These are phyloP conservation scores for Meghimatium bilineatum DNA, from an alignment of 2,888 invertebrate genomes.

Conservation along the genomic window DNA sequence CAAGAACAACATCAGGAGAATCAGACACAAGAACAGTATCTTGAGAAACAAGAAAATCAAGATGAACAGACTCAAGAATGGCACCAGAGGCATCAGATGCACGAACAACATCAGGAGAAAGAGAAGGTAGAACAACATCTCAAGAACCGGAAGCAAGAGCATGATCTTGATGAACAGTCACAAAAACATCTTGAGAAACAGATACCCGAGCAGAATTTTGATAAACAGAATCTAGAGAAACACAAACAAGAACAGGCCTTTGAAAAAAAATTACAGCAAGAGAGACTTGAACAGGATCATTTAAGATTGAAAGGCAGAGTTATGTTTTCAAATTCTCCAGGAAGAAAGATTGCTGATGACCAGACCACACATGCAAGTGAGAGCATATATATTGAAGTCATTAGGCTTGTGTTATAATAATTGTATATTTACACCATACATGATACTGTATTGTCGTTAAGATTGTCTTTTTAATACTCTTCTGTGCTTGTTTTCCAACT, in stretches of 20 bases:
- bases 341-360: neutral
- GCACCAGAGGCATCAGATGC: neutral
- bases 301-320: neutral
- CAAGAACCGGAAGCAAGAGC: too few species aligned
- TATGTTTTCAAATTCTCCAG: neutral
- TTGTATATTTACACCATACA: neutral
- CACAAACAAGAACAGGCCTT: neutral
- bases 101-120: too few species aligned
- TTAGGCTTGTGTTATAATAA: neutral
- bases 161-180: too few species aligned
- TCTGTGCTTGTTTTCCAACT: neutral
- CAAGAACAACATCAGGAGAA: neutral
- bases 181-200: neutral
- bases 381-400: neutral
- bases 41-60: neutral
- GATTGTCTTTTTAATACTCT: neutral
- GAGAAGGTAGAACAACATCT: too few species aligned
- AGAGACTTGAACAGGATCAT: neutral
- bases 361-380: neutral
- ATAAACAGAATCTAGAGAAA: neutral
- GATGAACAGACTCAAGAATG: neutral
- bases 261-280: neutral
- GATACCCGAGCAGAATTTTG: neutral
- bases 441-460: neutral
- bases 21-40: neutral